A percentile compares a stretch with the other conserved stretches of the same genome.
Conservation (phyloP, 1,140 invertebrate genomes). For the Lamellibrachia luymesi region DNA sequence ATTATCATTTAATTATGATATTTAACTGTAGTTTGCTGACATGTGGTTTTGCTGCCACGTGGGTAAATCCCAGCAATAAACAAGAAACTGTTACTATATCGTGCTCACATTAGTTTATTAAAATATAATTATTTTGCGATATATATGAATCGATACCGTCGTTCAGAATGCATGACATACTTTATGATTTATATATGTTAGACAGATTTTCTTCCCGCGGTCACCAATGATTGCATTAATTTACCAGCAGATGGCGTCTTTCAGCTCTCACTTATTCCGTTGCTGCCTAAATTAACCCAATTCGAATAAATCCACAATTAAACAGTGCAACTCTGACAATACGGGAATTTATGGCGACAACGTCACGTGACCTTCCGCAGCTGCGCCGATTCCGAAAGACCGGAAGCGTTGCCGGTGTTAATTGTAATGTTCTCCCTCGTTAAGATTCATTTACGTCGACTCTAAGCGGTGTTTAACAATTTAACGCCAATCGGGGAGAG, state of each 20-base stretch:
- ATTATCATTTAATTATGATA: too few relatives aligned
- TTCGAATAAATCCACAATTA: not conserved
- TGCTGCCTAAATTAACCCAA: conserved; percentile 1
- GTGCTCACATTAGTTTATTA: too few relatives aligned
- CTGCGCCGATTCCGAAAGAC: not conserved
- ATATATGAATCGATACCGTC: too few relatives aligned
- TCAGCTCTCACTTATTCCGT: not conserved
- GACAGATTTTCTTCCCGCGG: too few relatives aligned
- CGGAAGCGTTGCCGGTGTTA: not conserved
- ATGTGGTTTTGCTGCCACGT: too few relatives aligned
- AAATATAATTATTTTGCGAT: too few relatives aligned
- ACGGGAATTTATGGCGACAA: not conserved
- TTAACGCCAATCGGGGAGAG: not conserved
- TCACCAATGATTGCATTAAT: not conserved
- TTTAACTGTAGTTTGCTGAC: too few relatives aligned
- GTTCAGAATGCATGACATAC: too few relatives aligned
- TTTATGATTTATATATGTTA: too few relatives aligned
- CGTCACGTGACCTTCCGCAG: not conserved
- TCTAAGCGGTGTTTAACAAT: not conserved
- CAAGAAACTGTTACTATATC: too few relatives aligned
- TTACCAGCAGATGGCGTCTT: not conserved
- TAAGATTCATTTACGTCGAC: not conserved
- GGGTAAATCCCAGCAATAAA: too few relatives aligned
- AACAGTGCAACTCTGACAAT: not conserved
- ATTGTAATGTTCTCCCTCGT: conserved; percentile 4